Evolutionary conservation across 2,888 invertebrate genomes (phyloP), one percentile per base, ranked within the genome.

Genomic region (Helicoverpa assulta): DNA sequence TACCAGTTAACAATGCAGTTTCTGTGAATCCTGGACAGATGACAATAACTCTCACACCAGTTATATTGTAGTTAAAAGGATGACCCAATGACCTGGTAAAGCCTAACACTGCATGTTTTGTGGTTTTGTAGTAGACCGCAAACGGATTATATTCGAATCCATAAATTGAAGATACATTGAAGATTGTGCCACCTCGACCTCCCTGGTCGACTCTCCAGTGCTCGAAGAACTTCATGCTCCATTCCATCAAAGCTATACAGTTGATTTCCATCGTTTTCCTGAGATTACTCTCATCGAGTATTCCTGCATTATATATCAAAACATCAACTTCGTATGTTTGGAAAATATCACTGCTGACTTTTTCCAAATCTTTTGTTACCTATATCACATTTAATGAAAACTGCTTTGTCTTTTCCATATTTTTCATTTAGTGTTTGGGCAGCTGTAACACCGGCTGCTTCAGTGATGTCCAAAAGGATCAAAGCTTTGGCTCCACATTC

Each of bases 321-420:
- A 95, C 86, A 73, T 95, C 92, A 6, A 96, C 78, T 70, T 91
- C 88, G 73, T 89, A 91, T 21, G 71, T 70, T 5, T 81, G 21
- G 0, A 84, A 70, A 18, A 89, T 82, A 29, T 85, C 83, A 51
- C 90, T 85, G 14, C 90, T 94, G 0, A 92, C 89, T 3, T 63
- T 53, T 86, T 94, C 91, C 61, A 96, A 85, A 65, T 96, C 91
- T 26, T 73, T 93, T 0, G 93, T 90, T 0, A n/a, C n/a, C n/a
- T 29, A 96, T 95, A 60, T 96, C 96, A 65, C 94, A 92, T 70
- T 92, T 91, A 43, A 96, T 86, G 77, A 95, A 96, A n/a, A 92
- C 83, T 0, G 91, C 93, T 70, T 89, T 93, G 6, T 90, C 87
- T 10, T 85, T 78, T 1, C 96, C 96, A 60, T 93, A 93, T 75